Conservation (phyloP, 2,888 invertebrate species). For the Acleris cristana region DNA sequence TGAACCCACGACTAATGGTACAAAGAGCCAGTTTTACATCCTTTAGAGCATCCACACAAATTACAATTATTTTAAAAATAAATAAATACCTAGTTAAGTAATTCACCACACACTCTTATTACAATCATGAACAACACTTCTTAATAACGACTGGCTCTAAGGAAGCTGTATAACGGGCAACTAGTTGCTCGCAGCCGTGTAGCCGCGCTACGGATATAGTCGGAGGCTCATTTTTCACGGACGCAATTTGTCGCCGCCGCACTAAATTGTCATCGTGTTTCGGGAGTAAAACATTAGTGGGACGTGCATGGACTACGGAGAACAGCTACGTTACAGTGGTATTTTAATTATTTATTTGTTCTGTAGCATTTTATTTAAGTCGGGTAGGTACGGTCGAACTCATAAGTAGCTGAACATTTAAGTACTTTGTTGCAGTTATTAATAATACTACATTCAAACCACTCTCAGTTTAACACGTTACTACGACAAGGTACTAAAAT, state of each 20-base stretch:
- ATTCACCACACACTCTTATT: not conserved
- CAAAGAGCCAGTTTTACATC: too few species aligned
- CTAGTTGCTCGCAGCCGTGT: conserved; percentile 26
- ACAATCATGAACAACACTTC: not conserved
- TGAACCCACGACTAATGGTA: too few species aligned
- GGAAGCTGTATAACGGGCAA: conserved; percentile 25
- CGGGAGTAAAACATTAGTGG: conserved; percentile 34
- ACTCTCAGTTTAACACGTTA: too few species aligned
- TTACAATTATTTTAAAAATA: too few species aligned
- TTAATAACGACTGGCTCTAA: not conserved
- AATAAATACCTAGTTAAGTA: too few species aligned
- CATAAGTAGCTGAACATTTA: too few species aligned
- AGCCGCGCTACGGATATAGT: conserved; percentile 24
- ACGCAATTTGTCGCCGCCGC: conserved; percentile 52
- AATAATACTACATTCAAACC: too few species aligned
- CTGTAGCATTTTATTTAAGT: too few species aligned
- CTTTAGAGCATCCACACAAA: too few species aligned
- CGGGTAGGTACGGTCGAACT: too few species aligned
- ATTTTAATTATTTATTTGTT: not conserved
- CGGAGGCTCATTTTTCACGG: conserved; percentile 48
- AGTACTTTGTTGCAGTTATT: too few species aligned
- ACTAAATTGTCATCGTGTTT: conserved; percentile 48
- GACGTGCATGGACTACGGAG: conserved; percentile 13
- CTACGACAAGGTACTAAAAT: too few species aligned
- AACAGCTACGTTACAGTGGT: conserved; percentile 13